Evolutionary conservation across 2,797 vertebrate genomes (phyloP), one percentile per base, ranked within the genome.

Genomic region (Nothura maculosa): DNA sequence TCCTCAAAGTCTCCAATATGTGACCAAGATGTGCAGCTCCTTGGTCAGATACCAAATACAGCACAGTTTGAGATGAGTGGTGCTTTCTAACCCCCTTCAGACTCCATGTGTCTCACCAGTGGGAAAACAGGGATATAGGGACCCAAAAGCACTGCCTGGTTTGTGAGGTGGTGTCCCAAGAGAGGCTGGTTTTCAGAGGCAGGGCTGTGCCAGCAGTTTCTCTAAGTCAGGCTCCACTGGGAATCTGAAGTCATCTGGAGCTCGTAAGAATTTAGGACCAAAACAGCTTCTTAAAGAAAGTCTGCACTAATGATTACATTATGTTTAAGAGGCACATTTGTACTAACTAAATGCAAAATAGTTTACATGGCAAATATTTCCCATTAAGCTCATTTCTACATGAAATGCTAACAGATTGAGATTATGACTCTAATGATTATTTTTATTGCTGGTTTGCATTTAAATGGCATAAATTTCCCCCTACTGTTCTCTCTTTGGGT

Each of bases 371-470:
- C 89, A 94, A 92, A 91, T 87, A 81, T 81, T 92, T 96, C 83
- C 95, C 92, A 93, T 90, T 92, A 96, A 95, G 86, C 64, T 83
- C 55, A 67, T 94, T 93, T 92, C 77, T 91, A 80, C 92, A 91
- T 94, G 57, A 96, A 96, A 96, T 89, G 88, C 87, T 83, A 95
- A 94, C 94, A 94, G 87, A 96, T 95, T 96, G 92, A 95, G 83
- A 96, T 94, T 91, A 82, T 87, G 85, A 94, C 80, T 93, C 63
- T 96, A 94, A 82, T 87, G 77, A 93, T 76, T 91, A 94, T 95
- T 96, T 96, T 96, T 96, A 96, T 94, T 96, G 88, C 94, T 38
- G 84, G 94, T 95, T 97, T 96, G 93, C 90, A 86, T 96, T 95
- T 95, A 96, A 96, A 96, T 96, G 92, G 92, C 91, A 90, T 92